Evolutionary conservation across 2,888 invertebrate genomes (phyloP).

Genomic region (Isotomurus palustris): DNA sequence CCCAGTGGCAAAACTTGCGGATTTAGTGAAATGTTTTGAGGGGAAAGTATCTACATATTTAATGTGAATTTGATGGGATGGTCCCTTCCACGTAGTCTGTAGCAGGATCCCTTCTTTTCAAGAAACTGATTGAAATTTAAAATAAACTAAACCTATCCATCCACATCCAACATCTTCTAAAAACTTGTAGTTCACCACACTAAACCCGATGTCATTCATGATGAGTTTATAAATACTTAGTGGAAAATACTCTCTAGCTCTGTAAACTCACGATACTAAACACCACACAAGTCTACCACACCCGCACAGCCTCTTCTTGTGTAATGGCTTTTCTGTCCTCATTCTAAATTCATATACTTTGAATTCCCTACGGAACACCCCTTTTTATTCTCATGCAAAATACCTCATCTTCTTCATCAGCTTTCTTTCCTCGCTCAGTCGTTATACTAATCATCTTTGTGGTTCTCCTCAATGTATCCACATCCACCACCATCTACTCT

Average conservation of each 20-base stretch:
- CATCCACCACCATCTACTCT: constrained; percentile 4
- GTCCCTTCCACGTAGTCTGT: background rate
- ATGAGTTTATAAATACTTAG: constrained; percentile 8
- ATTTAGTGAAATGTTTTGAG: constrained; percentile 5
- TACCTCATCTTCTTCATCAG: background rate
- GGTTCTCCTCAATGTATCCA: background rate
- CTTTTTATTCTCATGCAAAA: constrained; percentile 5
- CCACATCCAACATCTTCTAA: too few species aligned
- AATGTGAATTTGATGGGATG: constrained; percentile 43
- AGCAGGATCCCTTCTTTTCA: constrained; percentile 1
- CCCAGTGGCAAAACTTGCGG: constrained; percentile 3
- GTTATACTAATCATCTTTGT: background rate
- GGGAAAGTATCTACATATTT: constrained; percentile 43
- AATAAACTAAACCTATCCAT: background rate
- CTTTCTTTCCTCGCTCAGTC: background rate
- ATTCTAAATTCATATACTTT: constrained; percentile 3
- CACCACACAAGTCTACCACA: too few species aligned
- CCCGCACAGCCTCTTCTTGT: background rate
- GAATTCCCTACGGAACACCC: background rate
- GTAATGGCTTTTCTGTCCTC: background rate
- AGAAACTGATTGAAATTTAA: constrained; percentile 12
- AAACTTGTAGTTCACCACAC: too few species aligned
- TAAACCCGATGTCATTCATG: background rate
- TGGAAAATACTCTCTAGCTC: too few species aligned
- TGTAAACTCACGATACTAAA: too few species aligned